phyloP scores from a whole-genome alignment of 1,140 invertebrate genomes.

The Bombus sibiricus region DNA sequence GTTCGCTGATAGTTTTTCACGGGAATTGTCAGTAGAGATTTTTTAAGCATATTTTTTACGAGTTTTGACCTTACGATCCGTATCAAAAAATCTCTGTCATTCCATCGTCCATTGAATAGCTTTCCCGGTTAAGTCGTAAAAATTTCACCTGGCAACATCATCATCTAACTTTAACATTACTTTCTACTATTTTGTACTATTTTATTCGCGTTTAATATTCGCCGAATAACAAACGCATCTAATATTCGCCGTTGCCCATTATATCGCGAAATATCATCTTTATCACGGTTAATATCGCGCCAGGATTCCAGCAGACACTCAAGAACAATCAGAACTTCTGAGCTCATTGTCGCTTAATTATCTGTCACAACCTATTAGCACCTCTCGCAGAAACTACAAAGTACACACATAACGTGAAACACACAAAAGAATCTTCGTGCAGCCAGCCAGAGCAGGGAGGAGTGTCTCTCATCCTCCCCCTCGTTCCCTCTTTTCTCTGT shows the following conservation, averaged over 20 bases:
- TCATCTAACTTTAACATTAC: background rate
- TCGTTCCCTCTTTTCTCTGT: background rate
- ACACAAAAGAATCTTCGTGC: constrained; percentile 20
- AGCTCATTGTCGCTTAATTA: constrained; percentile 35
- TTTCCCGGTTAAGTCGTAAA: background rate
- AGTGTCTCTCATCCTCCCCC: background rate
- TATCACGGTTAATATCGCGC: background rate
- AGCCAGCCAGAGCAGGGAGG: background rate
- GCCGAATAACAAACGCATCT: background rate
- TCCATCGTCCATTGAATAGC: too few relatives aligned
- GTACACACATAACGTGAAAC: constrained; percentile 1
- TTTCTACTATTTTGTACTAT: background rate
- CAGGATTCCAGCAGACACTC: background rate
- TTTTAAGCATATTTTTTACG: too few relatives aligned
- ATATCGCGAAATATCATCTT: background rate
- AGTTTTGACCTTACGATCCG: too few relatives aligned
- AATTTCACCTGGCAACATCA: background rate
- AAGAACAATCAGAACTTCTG: constrained; percentile 15
- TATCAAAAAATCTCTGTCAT: background rate
- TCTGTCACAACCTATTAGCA: constrained; percentile 12
- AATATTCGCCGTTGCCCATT: background rate
- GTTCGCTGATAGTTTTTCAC: too few relatives aligned
- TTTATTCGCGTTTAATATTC: background rate
- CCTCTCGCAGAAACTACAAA: constrained; percentile 20
- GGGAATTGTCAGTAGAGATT: too few relatives aligned